Conservation (phyloP, 2,888 invertebrate species). For the Eilema sororculum region DNA sequence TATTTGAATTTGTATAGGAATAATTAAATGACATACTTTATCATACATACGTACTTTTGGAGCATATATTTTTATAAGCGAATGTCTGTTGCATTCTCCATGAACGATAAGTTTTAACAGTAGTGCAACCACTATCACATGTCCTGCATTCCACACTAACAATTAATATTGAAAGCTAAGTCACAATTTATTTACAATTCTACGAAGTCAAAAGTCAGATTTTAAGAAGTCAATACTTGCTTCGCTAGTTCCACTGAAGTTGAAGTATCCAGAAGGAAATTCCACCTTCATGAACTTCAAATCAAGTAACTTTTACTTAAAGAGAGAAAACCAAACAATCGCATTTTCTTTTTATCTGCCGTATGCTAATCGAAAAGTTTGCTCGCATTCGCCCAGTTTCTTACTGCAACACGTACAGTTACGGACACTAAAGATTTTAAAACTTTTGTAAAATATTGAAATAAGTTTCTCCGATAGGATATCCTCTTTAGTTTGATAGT, state of each 20-base stretch:
- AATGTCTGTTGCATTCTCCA: not conserved
- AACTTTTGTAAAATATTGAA: conserved; percentile 50
- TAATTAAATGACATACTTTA: not conserved
- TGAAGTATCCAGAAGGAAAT: not conserved
- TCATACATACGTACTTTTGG: not conserved
- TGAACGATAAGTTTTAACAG: not conserved
- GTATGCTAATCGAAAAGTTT: conserved; percentile 65
- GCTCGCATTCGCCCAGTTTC: conserved; percentile 46
- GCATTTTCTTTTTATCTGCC: conserved; percentile 61
- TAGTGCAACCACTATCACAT: not conserved
- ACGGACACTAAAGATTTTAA: conserved; percentile 36
- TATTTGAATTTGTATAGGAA: not conserved
- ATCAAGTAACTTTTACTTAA: conserved; percentile 18
- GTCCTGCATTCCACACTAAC: not conserved
- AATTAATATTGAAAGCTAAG: not conserved
- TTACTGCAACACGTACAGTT: conserved; percentile 43
- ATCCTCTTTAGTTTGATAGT: conserved; percentile 44
- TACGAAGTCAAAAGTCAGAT: too few relatives aligned
- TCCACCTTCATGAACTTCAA: not conserved
- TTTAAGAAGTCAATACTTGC: not conserved
- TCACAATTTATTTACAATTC: too few relatives aligned
- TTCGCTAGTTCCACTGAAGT: not conserved
- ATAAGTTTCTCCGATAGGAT: conserved; percentile 42
- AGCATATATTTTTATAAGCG: not conserved
- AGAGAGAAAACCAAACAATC: conserved; percentile 42